These are phyloP conservation scores for Odontesthes bonariensis DNA, from an alignment of 2,113 vertebrate species.

Conservation along the genomic window DNA sequence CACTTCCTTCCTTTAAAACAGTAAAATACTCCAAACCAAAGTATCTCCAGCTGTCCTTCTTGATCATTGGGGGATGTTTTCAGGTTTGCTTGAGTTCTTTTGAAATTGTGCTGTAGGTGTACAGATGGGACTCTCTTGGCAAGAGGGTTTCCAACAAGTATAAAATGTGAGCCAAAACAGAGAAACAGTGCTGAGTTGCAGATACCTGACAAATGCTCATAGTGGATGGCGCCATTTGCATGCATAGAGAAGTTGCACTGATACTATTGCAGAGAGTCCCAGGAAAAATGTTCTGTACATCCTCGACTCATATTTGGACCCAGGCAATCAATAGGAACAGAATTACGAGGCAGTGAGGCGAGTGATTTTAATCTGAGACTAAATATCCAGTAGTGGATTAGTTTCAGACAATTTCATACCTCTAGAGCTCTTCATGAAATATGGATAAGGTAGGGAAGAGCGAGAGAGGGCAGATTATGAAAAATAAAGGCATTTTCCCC, in stretches of 20 bases:
- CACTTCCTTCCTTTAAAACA: conserved; percentile 28
- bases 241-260: conserved; percentile 40
- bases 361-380: conserved; percentile 88
- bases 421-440: conserved; percentile 86
- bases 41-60: conserved; percentile 33
- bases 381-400: conserved; percentile 88
- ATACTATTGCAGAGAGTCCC: conserved; percentile 66
- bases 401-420: conserved; percentile 85
- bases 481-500: conserved; percentile 80
- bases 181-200: conserved; percentile 26
- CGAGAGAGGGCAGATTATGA: conserved; percentile 73
- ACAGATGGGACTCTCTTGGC: conserved; percentile 26
- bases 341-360: conserved; percentile 83
- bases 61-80: conserved; percentile 27
- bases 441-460: conserved; percentile 81
- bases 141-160: conserved; percentile 7
- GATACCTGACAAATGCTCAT: conserved; percentile 39
- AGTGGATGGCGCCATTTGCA: conserved; percentile 52
- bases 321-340: conserved; percentile 82
- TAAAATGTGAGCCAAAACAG: conserved; percentile 21
- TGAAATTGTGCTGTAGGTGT: conserved; percentile 23
- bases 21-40: conserved; percentile 30
- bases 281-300: conserved; percentile 74
- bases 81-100: conserved; percentile 12
- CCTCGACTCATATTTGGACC: conserved; percentile 80